Conservation (phyloP, 2,888 invertebrate species). For the Allophyes oxyacanthae region DNA sequence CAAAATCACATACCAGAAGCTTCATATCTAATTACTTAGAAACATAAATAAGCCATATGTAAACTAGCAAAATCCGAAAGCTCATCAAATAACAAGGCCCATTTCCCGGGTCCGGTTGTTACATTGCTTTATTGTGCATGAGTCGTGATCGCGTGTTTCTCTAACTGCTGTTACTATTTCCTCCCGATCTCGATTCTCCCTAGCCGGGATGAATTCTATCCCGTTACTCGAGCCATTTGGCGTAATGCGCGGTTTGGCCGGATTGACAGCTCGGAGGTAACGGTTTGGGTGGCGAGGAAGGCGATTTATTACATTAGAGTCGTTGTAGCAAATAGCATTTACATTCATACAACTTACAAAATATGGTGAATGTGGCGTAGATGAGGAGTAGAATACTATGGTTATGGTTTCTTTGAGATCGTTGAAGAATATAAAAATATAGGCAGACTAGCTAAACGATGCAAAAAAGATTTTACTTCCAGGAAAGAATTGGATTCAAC, state of each 20-base stretch:
- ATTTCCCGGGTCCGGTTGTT: constrained; percentile 74
- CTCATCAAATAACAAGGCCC: constrained; percentile 78
- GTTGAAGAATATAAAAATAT: no score
- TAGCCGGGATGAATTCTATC: constrained; percentile 48
- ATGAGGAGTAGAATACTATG: no score
- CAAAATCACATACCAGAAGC: neutral
- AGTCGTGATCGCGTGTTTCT: constrained; percentile 66
- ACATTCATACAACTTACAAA: no score
- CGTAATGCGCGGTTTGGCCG: constrained; percentile 86
- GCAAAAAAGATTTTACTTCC: no score
- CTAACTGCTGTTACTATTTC: constrained; percentile 79
- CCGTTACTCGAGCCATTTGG: constrained; percentile 86
- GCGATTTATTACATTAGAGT: neutral
- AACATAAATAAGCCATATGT: constrained; percentile 34
- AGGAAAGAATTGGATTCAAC: no score
- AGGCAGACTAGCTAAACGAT: no score
- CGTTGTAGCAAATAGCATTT: no score
- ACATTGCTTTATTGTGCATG: constrained; percentile 86
- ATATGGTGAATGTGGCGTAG: no score
- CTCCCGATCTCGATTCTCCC: constrained; percentile 69
- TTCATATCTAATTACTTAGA: constrained; percentile 24
- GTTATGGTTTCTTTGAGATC: no score
- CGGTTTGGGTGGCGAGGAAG: constrained; percentile 19
- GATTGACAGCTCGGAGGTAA: constrained; percentile 78
- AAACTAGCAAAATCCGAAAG: constrained; percentile 45